Evolutionary conservation across 2,888 invertebrate species (phyloP).

Genomic region (Endotricha flammealis): DNA sequence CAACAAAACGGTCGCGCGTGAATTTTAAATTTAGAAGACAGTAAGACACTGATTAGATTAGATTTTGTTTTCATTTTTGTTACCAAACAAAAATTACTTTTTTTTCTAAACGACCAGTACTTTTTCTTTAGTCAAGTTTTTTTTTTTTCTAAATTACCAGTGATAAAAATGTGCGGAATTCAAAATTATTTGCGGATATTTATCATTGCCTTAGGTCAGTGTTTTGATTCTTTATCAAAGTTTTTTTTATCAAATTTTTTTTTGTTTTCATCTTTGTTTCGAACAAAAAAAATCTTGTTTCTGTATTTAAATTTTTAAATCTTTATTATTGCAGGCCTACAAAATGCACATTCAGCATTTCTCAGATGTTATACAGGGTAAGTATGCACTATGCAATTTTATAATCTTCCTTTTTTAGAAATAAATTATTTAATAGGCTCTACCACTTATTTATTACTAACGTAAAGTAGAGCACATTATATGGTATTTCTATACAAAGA

Average conservation of each 20-base stretch:
- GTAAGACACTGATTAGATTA: not conserved
- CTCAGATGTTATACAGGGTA: conserved; percentile 58
- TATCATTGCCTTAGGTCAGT: conserved; percentile 7
- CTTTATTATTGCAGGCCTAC: conserved; percentile 30
- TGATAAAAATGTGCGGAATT: conserved; percentile 2
- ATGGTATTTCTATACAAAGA: too few species aligned
- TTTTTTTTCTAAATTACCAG: not conserved
- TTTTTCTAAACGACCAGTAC: not conserved
- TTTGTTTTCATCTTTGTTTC: too few species aligned
- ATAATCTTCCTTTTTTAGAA: not conserved
- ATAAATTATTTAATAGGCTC: too few species aligned
- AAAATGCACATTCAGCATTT: conserved; percentile 37
- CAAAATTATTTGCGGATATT: conserved; percentile 5
- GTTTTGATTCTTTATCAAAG: conserved; percentile 12
- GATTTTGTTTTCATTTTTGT: too few species aligned
- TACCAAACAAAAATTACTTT: too few species aligned
- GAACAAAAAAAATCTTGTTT: too few species aligned
- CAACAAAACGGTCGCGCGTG: not conserved
- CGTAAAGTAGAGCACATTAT: too few species aligned
- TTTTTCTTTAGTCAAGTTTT: not conserved
- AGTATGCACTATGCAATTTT: conserved; percentile 20
- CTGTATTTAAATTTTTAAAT: too few species aligned
- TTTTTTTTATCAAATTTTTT: too few species aligned
- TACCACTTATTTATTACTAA: too few species aligned
- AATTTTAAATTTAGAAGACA: not conserved